These are phyloP conservation scores for Champsocephalus esox DNA, from an alignment of 2,797 vertebrate species.

Conservation along the genomic window DNA sequence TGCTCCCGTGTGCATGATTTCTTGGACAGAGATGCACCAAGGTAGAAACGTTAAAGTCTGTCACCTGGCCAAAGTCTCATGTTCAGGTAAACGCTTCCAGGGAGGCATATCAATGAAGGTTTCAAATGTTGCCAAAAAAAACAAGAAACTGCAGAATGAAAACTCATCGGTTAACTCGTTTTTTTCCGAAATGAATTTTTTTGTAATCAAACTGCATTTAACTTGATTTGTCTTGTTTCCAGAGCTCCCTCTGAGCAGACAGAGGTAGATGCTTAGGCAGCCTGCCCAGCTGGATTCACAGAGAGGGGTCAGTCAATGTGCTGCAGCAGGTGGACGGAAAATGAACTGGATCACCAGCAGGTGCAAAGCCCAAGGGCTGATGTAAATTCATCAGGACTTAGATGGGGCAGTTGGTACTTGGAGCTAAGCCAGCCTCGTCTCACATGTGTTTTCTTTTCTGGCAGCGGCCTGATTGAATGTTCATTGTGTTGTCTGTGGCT, in stretches of 20 bases:
- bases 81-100: constrained; percentile 45
- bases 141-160: neutral
- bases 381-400: constrained; percentile 80
- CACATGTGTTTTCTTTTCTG: constrained; percentile 79
- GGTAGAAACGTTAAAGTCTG: constrained; percentile 37
- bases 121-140: neutral
- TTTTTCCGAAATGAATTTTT: neutral
- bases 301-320: constrained; percentile 65
- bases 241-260: constrained; percentile 26
- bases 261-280: constrained; percentile 57
- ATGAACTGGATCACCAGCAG: constrained; percentile 81
- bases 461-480: constrained; percentile 75
- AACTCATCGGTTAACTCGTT: neutral
- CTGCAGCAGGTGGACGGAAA: constrained; percentile 81
- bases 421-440: constrained; percentile 72
- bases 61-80: constrained; percentile 56
- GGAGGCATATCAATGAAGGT: constrained; percentile 18
- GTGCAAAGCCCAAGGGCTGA: constrained; percentile 82
- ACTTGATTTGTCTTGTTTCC: constrained; percentile 39
- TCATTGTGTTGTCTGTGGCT: constrained; percentile 80
- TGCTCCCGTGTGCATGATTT: constrained; percentile 49
- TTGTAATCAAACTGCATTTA: constrained; percentile 32
- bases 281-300: constrained; percentile 62
- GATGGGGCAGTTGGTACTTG: constrained; percentile 81
- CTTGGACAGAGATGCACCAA: constrained; percentile 42